Evolutionary conservation across 2,113 vertebrate species (phyloP).

Genomic region (Salvelinus alpinus): DNA sequence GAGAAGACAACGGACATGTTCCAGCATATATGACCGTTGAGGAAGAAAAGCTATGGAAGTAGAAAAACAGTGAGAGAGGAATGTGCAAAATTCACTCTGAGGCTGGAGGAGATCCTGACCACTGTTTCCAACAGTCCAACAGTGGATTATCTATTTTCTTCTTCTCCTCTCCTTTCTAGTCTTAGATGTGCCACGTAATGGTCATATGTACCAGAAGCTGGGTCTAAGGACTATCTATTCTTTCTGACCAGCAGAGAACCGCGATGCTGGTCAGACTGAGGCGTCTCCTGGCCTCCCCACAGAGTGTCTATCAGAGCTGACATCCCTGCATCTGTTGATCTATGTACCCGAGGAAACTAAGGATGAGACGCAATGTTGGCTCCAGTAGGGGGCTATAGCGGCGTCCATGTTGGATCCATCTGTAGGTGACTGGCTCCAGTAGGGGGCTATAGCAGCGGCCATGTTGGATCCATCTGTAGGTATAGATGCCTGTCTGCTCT

Average conservation of each 20-base stretch:
- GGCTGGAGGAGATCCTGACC: slow-evolving; percentile 41
- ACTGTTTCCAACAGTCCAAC: not conserved
- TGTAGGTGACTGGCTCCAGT: not conserved
- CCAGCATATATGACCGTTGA: slow-evolving; percentile 5
- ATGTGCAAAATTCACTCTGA: slow-evolving; percentile 60
- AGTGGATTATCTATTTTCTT: not conserved
- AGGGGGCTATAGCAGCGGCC: not conserved
- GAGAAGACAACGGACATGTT: slow-evolving; percentile 30
- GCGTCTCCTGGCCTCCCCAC: not conserved
- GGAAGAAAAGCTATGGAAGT: not conserved
- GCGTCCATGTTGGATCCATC: not conserved
- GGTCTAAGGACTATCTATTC: not conserved
- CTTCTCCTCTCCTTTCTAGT: slow-evolving; percentile 16
- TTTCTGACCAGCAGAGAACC: not conserved
- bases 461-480: not conserved
- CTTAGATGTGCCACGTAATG: slow-evolving; percentile 14
- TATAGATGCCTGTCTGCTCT: not conserved
- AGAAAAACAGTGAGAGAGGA: slow-evolving; percentile 43
- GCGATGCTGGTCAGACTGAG: not conserved
- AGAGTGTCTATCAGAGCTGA: slow-evolving; percentile 9
- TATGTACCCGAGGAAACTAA: not conserved
- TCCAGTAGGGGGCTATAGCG: not conserved
- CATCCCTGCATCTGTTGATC: slow-evolving; percentile 9
- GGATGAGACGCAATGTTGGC: not conserved
- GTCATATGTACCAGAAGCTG: not conserved